phyloP scores from a whole-genome alignment of 2,113 vertebrate genomes.

The Pogonocichla stellata region DNA sequence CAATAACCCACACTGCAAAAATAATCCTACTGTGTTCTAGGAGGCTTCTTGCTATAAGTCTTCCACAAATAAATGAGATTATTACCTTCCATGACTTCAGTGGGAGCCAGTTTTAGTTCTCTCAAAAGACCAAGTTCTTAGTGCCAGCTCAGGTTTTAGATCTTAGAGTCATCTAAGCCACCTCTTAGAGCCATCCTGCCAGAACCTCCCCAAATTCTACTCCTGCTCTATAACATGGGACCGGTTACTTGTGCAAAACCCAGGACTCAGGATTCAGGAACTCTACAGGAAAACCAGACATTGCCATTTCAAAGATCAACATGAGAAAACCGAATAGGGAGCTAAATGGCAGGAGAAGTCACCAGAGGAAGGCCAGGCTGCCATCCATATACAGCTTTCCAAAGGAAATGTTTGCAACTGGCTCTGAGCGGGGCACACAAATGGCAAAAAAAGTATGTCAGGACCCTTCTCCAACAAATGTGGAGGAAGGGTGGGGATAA shows the following conservation, averaged over 20 bases:
- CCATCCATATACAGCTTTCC: neutral
- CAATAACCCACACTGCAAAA: neutral
- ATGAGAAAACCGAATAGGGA: neutral
- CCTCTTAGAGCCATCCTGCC: neutral
- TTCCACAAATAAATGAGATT: neutral
- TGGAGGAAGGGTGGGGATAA: neutral
- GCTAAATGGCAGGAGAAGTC: neutral
- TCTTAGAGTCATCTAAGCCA: neutral
- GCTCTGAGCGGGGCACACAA: neutral
- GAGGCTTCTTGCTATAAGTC: neutral
- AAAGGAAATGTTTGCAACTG: neutral
- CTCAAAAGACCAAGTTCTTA: neutral
- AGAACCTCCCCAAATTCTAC: neutral
- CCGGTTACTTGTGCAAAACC: neutral
- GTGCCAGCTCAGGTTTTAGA: neutral
- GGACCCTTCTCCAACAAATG: neutral
- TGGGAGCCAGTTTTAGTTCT: neutral
- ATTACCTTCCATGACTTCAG: neutral
- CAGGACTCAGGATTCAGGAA: neutral
- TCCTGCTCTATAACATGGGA: neutral
- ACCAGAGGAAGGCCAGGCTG: neutral
- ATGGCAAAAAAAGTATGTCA: neutral
- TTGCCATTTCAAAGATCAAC: neutral
- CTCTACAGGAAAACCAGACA: neutral
- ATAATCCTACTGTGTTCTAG: neutral